phyloP scores from a whole-genome alignment of 2,113 vertebrate species.

The Paralichthys olivaceus region DNA sequence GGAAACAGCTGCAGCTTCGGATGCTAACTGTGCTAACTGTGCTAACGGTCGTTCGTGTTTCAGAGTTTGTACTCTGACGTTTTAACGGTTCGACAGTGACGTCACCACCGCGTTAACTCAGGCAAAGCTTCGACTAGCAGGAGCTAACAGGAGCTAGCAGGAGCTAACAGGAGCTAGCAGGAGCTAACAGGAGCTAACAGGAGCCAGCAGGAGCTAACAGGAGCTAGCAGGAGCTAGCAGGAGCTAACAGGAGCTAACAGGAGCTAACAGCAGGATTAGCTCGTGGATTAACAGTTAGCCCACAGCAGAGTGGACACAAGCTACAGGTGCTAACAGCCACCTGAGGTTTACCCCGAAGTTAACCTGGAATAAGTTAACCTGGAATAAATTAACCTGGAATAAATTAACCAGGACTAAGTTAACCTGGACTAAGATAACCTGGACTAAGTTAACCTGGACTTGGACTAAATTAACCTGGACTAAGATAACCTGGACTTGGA shows the following conservation, averaged over 20 bases:
- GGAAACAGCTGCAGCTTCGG: slow-evolving; percentile 21
- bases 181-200: background rate
- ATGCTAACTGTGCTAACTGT: slow-evolving; percentile 25
- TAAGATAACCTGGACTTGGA: no score
- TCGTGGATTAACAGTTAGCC: background rate
- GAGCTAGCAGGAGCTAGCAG: no score
- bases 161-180: no score
- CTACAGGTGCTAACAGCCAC: background rate
- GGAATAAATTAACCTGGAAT: no score
- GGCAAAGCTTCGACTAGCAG: background rate
- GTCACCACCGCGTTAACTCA: background rate
- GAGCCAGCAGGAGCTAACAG: no score
- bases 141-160: no score
- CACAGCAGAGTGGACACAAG: background rate
- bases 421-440: no score
- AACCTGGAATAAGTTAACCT: no score
- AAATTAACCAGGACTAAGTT: no score
- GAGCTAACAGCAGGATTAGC: slow-evolving; percentile 9
- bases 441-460: no score
- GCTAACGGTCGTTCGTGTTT: background rate
- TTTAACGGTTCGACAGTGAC: background rate
- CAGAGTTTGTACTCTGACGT: background rate
- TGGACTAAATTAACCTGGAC: no score
- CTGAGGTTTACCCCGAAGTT: background rate
- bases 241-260: background rate